Percentiles rank a stretch among this genome's conserved stretches.
Conservation (phyloP, 2,113 vertebrate species). For the Heterochromis multidens region DNA sequence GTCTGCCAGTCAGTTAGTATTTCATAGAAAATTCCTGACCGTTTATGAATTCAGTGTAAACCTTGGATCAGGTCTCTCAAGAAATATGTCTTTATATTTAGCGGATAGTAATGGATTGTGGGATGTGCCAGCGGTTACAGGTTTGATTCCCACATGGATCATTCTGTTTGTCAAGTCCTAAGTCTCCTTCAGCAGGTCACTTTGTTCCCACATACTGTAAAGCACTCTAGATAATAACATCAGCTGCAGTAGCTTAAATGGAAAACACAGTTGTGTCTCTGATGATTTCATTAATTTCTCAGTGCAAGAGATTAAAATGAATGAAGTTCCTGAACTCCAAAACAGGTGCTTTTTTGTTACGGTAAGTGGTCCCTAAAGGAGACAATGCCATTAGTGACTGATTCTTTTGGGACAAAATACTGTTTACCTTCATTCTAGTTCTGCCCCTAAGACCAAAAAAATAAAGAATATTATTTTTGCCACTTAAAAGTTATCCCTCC, state of each 20-base stretch:
- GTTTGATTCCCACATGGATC: not conserved
- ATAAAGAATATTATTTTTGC: constrained; percentile 11
- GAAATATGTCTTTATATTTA: not conserved
- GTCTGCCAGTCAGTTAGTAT: not conserved
- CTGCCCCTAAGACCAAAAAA: constrained; percentile 14
- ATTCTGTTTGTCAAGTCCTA: not conserved
- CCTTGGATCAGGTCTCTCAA: not conserved
- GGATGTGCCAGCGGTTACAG: not conserved
- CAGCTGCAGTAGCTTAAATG: constrained; percentile 20
- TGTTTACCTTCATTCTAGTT: constrained; percentile 37
- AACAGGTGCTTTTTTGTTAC: constrained; percentile 42
- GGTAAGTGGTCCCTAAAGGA: constrained; percentile 58
- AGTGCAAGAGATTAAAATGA: constrained; percentile 54
- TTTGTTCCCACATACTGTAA: not conserved
- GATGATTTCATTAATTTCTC: constrained; percentile 63
- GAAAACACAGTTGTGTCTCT: constrained; percentile 60
- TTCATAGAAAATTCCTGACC: not conserved
- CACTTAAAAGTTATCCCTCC: constrained; percentile 25
- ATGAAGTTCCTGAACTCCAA: constrained; percentile 48
- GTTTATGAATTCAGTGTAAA: not conserved
- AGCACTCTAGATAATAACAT: constrained; percentile 50
- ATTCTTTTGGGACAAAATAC: constrained; percentile 46
- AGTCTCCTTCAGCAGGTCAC: constrained; percentile 20
- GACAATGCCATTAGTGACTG: constrained; percentile 47
- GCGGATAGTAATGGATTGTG: not conserved